Evolutionary conservation across 2,113 vertebrate species (phyloP), one percentile per base, ranked within the genome.

Genomic region (Pandion haliaetus): DNA sequence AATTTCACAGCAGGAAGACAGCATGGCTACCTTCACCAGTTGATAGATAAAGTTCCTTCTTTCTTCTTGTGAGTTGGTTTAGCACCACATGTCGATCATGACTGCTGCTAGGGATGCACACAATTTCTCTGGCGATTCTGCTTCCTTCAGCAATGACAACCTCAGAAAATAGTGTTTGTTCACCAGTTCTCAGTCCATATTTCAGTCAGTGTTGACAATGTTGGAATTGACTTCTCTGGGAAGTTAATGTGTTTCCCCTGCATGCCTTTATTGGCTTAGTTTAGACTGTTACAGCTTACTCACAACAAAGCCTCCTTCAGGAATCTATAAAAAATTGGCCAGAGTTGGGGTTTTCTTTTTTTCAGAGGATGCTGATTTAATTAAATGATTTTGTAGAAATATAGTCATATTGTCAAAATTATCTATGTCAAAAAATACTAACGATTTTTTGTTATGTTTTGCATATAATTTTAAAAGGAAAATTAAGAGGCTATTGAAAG

Each of bases 71-170:
- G 59, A 70, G 50, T 21, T 0, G 0, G 34, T 61, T 86, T 44
- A 88, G 69, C 80, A 91, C 23, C 62, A 31, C 8, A 28, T 12
- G 1, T 45, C 0, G 0, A 58, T n/a, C 52, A 31, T 8, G 34
- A n/a, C 24, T 15, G 8, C 42, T 85, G 70, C 47, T 4, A 42
- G 32, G 42, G 74, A 47, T 58, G 76, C 36, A 50, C 17, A 38
- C 25, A 6, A 2, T 4, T 87, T 52, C 50, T 47, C 65, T 63
- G 31, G 42, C 1, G 5, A 24, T 34, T 50, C 42, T 82, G 69
- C 38, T 67, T 63, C 42, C 74, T 72, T 38, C 79, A 88, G 70
- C 55, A 92, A 17, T 3, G 44, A 24, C 17, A 77, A 49, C 36
- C 57, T 61, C 80, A 83, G 55, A 86, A 81, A 90, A 84, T 0